Base-by-base conservation (phyloP, 2,797 vertebrate species). In the Myotis vivesi region DNA sequence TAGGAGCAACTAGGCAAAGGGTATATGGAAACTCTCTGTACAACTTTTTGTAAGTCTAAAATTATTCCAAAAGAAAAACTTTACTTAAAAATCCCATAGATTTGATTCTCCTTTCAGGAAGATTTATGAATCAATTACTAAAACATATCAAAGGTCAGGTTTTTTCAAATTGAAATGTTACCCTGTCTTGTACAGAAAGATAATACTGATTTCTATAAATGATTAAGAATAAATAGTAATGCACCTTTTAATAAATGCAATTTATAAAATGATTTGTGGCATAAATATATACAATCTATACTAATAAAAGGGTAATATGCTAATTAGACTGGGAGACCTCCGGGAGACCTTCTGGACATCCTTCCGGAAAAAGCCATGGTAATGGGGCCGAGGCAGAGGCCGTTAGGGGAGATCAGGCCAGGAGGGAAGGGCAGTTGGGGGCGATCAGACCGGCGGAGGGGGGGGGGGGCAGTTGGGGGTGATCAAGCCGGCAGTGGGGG, bases 31-130 rank as follows among this genome's bases (percentile, higher is more conserved):
- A 87, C 30, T 87, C 49, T 81, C 87, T 68, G 4, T 55, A 90
- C 8, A 49, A 44, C n/a, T 41, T 88, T 87, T 9, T 72, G 3
- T 57, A 89, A 88, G 33, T 79, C 44, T 89, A 94, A 76, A 94
- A 82, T 89, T 59, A 57, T 53, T 90, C 33, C 38, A 77, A 88
- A 96, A 49, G 44, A 91, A 93, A 77, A 81, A 33, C 25, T 57
- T 73, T 73, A 86, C 15, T 89, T 80, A 1, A 55, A 91, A 87
- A 94, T 49, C 17, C n/a, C 33, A 76, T 46, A 53, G 11, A 68
- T 83, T 89, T 96, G 81, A 88, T 49, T 80, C 28, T 94, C 62
- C 33, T 68, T 95, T 93, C 69, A 91, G 87, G 94, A 88, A 87
- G 33, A 89, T 57, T 75, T 79, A 81, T 66, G 25, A 75, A 86